Evolutionary conservation across 2,888 invertebrate genomes (phyloP), one percentile per base, ranked within the genome.

Genomic region (Eudasyphora cyanicolor): DNA sequence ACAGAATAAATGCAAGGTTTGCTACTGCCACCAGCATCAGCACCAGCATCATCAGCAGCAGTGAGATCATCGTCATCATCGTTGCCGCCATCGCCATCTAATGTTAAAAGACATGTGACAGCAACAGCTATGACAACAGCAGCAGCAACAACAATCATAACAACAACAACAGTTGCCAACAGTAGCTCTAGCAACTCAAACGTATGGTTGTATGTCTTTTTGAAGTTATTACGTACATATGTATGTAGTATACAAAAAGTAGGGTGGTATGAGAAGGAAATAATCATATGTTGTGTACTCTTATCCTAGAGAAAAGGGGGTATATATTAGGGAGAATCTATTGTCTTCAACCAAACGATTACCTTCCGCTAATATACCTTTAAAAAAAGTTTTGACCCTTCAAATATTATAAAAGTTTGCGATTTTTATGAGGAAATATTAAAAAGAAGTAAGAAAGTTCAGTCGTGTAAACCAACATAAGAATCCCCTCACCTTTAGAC

Each of bases 91-190:
- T 78, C 51, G 32, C 70, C 49, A 77, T 77, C 83, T 80, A 80
- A 80, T 75, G 77, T 78, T 75, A 81, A 80, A 84, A 84, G 80
- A 81, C 80, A 80, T 49, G 71, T 80, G 80, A 84, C 83, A 81
- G 70, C 75, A 84, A 27, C 57, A 83, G 51, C 69, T 67, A 67
- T 67, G 62, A 74, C 51, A 64, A 64, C 49, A 64, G 49, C 42
- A 83, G 57, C 29, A 45, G 12, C 24, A 75, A 12, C 42, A 19
- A 54, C 7, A 62, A 19, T 8, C n/a, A n/a, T n/a, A 10, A 45
- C 87, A 89, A 88, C 88, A 89, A 87, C 87, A 89, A 88, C 89
- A 88, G 89, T 89, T 89, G 89, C 87, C 89, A 89, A 85, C 86
- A 86, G 88, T 89, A 88, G 89, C 88, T 86, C 87, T 83, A 87